These are phyloP conservation scores for Cydia fagiglandana DNA, from an alignment of 1,140 invertebrate species.

Conservation along the genomic window DNA sequence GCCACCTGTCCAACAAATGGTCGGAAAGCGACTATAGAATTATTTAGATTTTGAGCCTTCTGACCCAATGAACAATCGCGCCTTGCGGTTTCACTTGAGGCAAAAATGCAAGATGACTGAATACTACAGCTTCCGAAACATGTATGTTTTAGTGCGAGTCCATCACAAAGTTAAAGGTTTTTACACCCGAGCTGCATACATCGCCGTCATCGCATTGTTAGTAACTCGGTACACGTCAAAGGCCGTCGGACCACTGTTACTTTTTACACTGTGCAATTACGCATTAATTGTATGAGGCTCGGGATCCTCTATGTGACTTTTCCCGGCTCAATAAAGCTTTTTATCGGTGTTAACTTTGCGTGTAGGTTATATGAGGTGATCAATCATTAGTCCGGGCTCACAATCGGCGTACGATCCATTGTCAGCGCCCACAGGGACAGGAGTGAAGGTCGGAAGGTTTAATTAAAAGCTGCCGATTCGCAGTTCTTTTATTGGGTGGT, in stretches of 20 bases:
- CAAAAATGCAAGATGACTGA: too few relatives aligned
- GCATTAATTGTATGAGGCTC: background rate
- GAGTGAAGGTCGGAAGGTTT: conserved; percentile 32
- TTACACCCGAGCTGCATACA: too few relatives aligned
- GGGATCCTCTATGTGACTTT: background rate
- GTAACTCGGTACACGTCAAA: too few relatives aligned
- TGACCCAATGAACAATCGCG: too few relatives aligned
- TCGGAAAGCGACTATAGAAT: too few relatives aligned
- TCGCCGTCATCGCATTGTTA: too few relatives aligned
- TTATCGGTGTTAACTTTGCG: conserved; percentile 25
- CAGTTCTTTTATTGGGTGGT: conserved; percentile 31
- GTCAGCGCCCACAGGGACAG: conserved; percentile 25
- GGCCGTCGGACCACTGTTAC: too few relatives aligned
- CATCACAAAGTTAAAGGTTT: background rate
- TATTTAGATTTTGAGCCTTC: too few relatives aligned
- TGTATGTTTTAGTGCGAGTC: too few relatives aligned
- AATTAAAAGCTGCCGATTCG: conserved; percentile 32
- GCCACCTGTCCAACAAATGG: too few relatives aligned
- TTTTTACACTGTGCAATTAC: background rate
- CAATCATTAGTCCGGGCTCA: conserved; percentile 31
- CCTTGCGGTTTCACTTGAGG: too few relatives aligned
- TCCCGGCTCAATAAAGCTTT: conserved; percentile 27
- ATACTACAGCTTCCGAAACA: too few relatives aligned
- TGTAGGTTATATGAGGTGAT: conserved; percentile 30
- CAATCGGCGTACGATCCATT: conserved; percentile 31